Percentiles rank a stretch among this genome's conserved stretches.
Conservation (phyloP, 2,113 vertebrate genomes). For the Pluvialis apricaria region DNA sequence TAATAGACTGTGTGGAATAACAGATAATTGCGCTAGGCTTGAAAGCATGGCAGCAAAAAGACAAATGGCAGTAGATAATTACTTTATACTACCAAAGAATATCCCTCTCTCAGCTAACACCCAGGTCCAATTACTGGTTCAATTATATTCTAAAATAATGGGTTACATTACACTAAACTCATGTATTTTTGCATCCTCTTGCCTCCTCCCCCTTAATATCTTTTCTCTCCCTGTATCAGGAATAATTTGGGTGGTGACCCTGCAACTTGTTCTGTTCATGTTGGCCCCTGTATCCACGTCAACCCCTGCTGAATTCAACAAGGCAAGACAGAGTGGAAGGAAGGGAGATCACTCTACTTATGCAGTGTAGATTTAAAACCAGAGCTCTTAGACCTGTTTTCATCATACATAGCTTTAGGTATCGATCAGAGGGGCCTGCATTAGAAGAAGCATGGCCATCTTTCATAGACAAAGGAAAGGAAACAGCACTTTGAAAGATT, state of each 20-base stretch:
- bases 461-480: neutral
- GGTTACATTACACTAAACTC: constrained; percentile 1
- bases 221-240: neutral
- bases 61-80: constrained; percentile 21
- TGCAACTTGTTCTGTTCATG: neutral
- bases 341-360: neutral
- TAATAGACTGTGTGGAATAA: constrained; percentile 15
- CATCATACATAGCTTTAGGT: neutral
- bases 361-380: neutral
- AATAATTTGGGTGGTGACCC: neutral
- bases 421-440: neutral
- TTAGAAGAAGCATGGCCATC: neutral
- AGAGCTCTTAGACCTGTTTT: neutral
- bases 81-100: constrained; percentile 17
- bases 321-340: neutral
- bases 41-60: constrained; percentile 23
- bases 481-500: neutral
- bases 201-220: neutral
- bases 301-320: neutral
- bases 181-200: neutral
- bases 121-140: constrained; percentile 4
- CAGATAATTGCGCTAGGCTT: constrained; percentile 26
- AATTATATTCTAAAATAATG: constrained; percentile 24
- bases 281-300: neutral
- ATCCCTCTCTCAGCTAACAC: constrained; percentile 21